Conservation (phyloP, 1,140 invertebrate genomes). For the Drosophila teissieri region DNA sequence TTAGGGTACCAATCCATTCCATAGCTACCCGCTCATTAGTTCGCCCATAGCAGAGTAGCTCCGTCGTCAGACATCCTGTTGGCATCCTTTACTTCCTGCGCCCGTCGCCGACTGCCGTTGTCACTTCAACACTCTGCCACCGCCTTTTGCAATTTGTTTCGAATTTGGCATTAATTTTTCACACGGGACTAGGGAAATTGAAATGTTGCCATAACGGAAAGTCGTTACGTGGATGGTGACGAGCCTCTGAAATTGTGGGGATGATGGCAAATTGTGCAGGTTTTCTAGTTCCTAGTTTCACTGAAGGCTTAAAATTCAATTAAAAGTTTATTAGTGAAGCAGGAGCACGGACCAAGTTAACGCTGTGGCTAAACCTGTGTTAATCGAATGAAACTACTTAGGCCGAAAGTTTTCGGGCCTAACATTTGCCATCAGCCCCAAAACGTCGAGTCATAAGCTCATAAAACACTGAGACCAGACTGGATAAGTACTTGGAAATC, state of each 20-base stretch:
- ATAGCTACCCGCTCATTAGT: conserved; percentile 10
- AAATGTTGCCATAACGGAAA: conserved; percentile 79
- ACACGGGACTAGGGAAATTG: conserved; percentile 77
- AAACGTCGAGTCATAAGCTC: conserved; percentile 8
- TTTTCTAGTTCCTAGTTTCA: conserved; percentile 47
- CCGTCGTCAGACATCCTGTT: conserved; percentile 31
- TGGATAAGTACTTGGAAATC: conserved; percentile 38
- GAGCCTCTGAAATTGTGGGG: not conserved
- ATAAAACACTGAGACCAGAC: conserved; percentile 29
- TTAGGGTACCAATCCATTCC: conserved; percentile 3
- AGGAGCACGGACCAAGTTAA: conserved; percentile 34
- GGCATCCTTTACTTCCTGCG: conserved; percentile 73
- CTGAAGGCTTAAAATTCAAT: conserved; percentile 64
- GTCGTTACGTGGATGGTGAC: conserved; percentile 51
- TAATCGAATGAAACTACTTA: conserved; percentile 60
- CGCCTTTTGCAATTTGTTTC: conserved; percentile 76
- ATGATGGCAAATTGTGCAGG: conserved; percentile 11
- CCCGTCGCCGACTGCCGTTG: conserved; percentile 43
- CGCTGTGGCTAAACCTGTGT: conserved; percentile 53
- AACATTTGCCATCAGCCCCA: conserved; percentile 12
- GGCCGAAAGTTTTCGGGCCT: conserved; percentile 45
- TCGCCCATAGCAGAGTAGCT: not conserved
- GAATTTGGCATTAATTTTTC: conserved; percentile 80
- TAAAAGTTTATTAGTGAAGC: conserved; percentile 69
- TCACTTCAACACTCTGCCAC: conserved; percentile 47